Percentiles rank a stretch among this genome's conserved stretches.
Evolutionary conservation across 2,888 invertebrate genomes (phyloP).

Genomic region (Meloe dianella): DNA sequence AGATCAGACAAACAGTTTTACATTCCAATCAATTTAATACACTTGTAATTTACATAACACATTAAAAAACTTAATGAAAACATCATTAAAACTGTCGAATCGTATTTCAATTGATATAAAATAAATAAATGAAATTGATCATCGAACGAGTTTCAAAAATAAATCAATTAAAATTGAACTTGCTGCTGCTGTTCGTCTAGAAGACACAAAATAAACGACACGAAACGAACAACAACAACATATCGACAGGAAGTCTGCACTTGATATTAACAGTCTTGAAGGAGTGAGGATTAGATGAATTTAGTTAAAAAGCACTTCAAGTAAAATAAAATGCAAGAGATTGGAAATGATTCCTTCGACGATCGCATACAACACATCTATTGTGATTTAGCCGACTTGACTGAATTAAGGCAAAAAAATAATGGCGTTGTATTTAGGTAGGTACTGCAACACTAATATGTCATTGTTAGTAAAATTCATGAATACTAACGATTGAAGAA

Average conservation of each 20-base stretch:
- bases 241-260: not conserved
- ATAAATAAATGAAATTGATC: slow-evolving; percentile 18
- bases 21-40: too few relatives aligned
- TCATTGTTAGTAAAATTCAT: too few relatives aligned
- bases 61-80: slow-evolving; percentile 21
- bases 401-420: too few relatives aligned
- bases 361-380: too few relatives aligned
- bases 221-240: not conserved
- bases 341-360: too few relatives aligned
- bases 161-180: slow-evolving; percentile 14
- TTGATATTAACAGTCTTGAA: not conserved
- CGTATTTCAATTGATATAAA: slow-evolving; percentile 21
- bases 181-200: not conserved
- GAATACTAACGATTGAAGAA: too few relatives aligned
- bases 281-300: not conserved
- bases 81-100: slow-evolving; percentile 22
- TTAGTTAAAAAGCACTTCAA: not conserved
- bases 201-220: not conserved
- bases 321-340: not conserved
- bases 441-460: too few relatives aligned
- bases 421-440: too few relatives aligned
- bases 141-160: slow-evolving; percentile 19
- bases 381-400: too few relatives aligned
- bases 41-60: slow-evolving; percentile 21
- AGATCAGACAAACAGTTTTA: too few relatives aligned